Conservation (phyloP, 2,797 vertebrate genomes). For the Pogoniulus pusillus region DNA sequence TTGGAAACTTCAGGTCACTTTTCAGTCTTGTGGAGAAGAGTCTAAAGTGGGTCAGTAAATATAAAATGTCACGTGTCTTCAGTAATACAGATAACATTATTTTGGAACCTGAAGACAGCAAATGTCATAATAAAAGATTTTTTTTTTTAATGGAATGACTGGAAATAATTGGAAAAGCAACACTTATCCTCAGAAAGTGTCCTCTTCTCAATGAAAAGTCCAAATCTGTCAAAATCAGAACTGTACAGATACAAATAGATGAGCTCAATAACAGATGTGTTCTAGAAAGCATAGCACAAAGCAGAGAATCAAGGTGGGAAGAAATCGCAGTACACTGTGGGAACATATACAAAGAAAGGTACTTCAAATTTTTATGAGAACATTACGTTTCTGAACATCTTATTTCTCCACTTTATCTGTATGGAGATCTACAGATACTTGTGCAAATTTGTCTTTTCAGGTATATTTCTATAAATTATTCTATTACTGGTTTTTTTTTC, state of each 20-base stretch:
- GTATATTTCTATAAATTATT: constrained; percentile 5
- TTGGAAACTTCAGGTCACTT: neutral
- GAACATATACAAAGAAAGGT: neutral
- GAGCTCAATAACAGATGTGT: neutral
- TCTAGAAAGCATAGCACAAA: neutral
- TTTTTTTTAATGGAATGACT: neutral
- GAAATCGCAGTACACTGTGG: neutral
- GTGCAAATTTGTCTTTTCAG: constrained; percentile 24
- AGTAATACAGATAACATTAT: neutral
- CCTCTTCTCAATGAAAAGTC: neutral
- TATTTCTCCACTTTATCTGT: neutral
- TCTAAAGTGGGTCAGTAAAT: neutral
- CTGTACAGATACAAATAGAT: neutral
- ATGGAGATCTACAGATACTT: neutral
- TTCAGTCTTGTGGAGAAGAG: neutral
- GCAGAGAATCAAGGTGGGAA: neutral
- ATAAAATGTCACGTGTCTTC: neutral
- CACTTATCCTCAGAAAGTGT: neutral
- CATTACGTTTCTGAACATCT: neutral
- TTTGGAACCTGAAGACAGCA: neutral
- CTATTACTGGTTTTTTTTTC: neutral
- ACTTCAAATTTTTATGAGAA: neutral
- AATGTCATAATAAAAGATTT: neutral
- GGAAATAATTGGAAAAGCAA: neutral
- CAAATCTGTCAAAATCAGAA: neutral